Evolutionary conservation across 1,140 invertebrate genomes (phyloP).

Genomic region (Procambarus virginalis): DNA sequence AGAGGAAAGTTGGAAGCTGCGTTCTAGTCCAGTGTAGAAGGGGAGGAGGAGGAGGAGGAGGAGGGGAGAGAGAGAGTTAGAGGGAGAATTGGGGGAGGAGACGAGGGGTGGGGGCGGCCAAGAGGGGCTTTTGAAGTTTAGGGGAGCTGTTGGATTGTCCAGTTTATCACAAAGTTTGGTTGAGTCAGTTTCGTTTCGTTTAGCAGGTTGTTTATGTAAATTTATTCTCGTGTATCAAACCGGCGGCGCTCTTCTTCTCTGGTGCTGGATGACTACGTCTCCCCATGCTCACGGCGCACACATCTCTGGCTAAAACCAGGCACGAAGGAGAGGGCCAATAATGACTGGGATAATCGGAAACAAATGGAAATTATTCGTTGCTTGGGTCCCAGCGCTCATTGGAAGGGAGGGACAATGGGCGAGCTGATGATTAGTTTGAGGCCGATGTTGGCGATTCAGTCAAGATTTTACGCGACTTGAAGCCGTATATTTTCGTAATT

Average conservation of each 20-base stretch:
- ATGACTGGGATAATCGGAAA: conserved; percentile 60
- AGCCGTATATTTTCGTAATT: conserved; percentile 41
- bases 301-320: neutral
- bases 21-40: conserved; percentile 66
- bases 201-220: conserved; percentile 64
- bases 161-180: conserved; percentile 68
- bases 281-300: neutral
- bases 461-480: conserved; percentile 66
- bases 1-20: conserved; percentile 65
- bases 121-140: conserved; percentile 67
- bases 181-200: conserved; percentile 66
- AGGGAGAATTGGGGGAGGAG: conserved; percentile 19
- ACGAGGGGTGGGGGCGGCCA: conserved; percentile 35
- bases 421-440: conserved; percentile 64
- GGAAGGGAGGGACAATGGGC: conserved; percentile 65
- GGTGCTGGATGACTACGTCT: neutral
- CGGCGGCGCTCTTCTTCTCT: neutral
- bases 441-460: conserved; percentile 61
- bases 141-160: conserved; percentile 67
- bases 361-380: conserved; percentile 64
- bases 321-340: conserved; percentile 37
- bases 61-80: conserved; percentile 26
- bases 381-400: conserved; percentile 62
- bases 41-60: conserved; percentile 29
- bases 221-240: conserved; percentile 49